Base-by-base conservation (phyloP, 2,113 vertebrate genomes). In the Atrichornis clamosus region DNA sequence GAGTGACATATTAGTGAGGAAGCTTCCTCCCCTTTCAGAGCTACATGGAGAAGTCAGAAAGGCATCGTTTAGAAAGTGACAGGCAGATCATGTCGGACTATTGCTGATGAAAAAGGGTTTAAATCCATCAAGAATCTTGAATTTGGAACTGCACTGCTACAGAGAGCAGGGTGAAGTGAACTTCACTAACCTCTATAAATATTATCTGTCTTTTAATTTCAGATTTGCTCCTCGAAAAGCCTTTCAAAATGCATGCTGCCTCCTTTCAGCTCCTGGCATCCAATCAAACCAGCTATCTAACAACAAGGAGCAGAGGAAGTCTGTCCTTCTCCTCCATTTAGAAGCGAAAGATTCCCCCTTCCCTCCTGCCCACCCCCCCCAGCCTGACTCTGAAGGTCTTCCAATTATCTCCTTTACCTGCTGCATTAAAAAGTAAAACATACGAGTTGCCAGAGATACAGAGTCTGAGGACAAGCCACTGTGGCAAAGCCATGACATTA, bases 1-100 rank as follows among this genome's bases (percentile, higher is more conserved):
- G 98, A 98, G 73, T 98, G 98, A 97, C 98, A 98, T 64, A 95
- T 96, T 97, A 97, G 97, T 94, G 92, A 96, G 93, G 95, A 98
- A 96, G 82, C 93, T 91, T 95, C 98, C 97, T 97, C 96, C 97
- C 93, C 90, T 96, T 63, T 94, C 47, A 96, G 89, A 97, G 90
- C 87, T 90, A 91, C 92, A 91, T 27, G 37, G 68, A 94, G 89
- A 95, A 98, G 96, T 97, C 96, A 96, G 95, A 95, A 96, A 97
- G 90, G 88, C 64, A 82, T 89, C 94, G 3, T 95, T 97, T 97
- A 93, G 95, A 97, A 97, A 96, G 92, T 97, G 97, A 97, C 97
- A 97, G 96, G 97, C 81, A 90, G 96, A 96, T 97, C 89, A 70
- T 74, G 93, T 84, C 7, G 87, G 84, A 62, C 87, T 76, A 90